Evolutionary conservation across 2,797 vertebrate genomes (phyloP).

Genomic region (Gastrophryne carolinensis): DNA sequence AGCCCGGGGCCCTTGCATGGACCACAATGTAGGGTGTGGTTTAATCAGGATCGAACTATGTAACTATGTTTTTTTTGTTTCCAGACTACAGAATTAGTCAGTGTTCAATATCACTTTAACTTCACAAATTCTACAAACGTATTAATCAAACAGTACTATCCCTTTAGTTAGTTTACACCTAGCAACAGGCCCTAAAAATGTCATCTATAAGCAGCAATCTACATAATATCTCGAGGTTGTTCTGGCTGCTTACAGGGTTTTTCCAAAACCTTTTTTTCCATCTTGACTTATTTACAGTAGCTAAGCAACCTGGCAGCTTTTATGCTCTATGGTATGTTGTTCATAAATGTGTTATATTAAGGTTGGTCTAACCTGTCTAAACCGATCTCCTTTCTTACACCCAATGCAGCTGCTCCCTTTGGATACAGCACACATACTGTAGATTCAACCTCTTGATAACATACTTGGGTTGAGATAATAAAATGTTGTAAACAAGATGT

Average conservation of each 20-base stretch:
- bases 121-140: not conserved
- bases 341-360: slow-evolving; percentile 53
- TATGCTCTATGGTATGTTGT: slow-evolving; percentile 28
- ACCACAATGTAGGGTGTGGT: too few relatives aligned
- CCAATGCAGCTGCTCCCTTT: slow-evolving; percentile 50
- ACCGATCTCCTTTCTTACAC: slow-evolving; percentile 56
- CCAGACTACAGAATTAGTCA: too few relatives aligned
- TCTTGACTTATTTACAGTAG: not conserved
- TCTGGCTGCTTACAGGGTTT: not conserved
- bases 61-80: too few relatives aligned
- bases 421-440: slow-evolving; percentile 54
- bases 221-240: not conserved
- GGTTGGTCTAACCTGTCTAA: slow-evolving; percentile 61
- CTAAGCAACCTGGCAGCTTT: slow-evolving; percentile 14
- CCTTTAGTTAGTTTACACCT: not conserved
- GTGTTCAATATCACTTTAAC: too few relatives aligned
- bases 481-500: slow-evolving; percentile 16
- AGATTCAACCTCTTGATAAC: slow-evolving; percentile 58
- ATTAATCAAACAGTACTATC: not conserved
- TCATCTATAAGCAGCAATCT: not conserved
- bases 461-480: slow-evolving; percentile 60
- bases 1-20: too few relatives aligned
- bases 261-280: slow-evolving; percentile 1
- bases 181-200: not conserved
- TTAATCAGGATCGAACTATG: too few relatives aligned